A percentile compares a stretch with the other conserved stretches of the same genome.
phyloP scores from a whole-genome alignment of 2,888 invertebrate species.

The Creontiades dilutus region DNA sequence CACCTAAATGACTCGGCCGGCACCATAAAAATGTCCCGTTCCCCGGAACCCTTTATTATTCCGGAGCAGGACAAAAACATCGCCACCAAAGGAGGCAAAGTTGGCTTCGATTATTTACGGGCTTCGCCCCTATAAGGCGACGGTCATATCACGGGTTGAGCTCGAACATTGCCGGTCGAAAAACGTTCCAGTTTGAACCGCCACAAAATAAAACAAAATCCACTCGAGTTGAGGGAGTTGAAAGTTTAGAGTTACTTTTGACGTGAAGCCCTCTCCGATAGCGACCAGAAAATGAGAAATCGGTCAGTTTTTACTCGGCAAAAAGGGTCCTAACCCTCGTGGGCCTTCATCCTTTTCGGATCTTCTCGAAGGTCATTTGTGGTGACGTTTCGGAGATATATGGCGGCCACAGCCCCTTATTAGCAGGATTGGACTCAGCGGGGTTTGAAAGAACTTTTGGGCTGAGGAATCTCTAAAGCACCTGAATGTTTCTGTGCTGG shows the following conservation, averaged over 20 bases:
- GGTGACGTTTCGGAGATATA: background rate
- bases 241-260: background rate
- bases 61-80: background rate
- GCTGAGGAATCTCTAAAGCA: background rate
- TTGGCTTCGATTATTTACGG: background rate
- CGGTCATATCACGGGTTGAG: too few species aligned
- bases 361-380: background rate
- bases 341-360: background rate
- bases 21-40: slow-evolving; percentile 6
- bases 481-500: background rate
- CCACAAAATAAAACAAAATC: background rate
- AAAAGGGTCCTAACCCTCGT: background rate
- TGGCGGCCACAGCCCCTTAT: background rate
- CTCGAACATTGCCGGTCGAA: too few species aligned
- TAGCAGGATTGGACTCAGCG: background rate
- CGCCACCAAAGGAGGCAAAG: background rate
- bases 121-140: background rate
- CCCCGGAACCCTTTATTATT: background rate
- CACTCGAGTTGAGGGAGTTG: background rate
- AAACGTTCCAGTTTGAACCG: too few species aligned
- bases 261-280: background rate
- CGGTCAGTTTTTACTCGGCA: background rate
- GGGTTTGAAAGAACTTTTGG: background rate
- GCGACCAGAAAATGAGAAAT: background rate
- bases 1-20: background rate